Evolutionary conservation across 2,113 vertebrate genomes (phyloP).

Genomic region (Lepisosteus osseus): DNA sequence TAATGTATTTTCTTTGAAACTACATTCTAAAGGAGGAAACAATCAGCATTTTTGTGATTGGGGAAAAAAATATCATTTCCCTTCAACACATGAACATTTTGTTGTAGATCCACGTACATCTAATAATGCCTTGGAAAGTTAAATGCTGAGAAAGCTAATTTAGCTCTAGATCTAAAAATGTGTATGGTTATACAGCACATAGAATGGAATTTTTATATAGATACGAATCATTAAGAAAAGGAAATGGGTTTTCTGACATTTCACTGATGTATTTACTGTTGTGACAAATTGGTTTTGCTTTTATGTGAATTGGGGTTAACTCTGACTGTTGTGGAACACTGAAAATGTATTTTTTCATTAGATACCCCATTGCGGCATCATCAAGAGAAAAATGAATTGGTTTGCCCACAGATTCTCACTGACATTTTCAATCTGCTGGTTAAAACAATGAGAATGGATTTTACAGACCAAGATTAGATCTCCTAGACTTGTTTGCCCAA

Average conservation of each 20-base stretch:
- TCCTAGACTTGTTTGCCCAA: no score
- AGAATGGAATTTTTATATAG: neutral
- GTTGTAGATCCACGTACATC: conserved; percentile 37
- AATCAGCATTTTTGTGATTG: conserved; percentile 42
- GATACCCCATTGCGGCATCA: no score
- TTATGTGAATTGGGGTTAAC: neutral
- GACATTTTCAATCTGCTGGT: no score
- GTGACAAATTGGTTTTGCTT: conserved; percentile 24
- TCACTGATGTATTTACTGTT: conserved; percentile 18
- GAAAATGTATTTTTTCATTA: no score
- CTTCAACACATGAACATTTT: conserved; percentile 43
- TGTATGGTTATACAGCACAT: no score
- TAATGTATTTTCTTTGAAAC: conserved; percentile 4
- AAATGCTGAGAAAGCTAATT: conserved; percentile 41
- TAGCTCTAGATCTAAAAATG: conserved; percentile 2
- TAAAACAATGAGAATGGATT: no score
- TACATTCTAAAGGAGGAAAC: conserved; percentile 31
- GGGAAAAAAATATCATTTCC: conserved; percentile 32
- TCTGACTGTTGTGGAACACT: no score
- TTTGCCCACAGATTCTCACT: no score
- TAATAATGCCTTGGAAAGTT: conserved; percentile 37
- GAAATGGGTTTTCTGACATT: conserved; percentile 33
- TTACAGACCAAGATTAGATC: no score
- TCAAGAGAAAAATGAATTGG: no score
- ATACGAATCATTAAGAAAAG: conserved; percentile 16